Evolutionary conservation across 2,113 vertebrate genomes (phyloP).

Genomic region (Ciconia boyciana): DNA sequence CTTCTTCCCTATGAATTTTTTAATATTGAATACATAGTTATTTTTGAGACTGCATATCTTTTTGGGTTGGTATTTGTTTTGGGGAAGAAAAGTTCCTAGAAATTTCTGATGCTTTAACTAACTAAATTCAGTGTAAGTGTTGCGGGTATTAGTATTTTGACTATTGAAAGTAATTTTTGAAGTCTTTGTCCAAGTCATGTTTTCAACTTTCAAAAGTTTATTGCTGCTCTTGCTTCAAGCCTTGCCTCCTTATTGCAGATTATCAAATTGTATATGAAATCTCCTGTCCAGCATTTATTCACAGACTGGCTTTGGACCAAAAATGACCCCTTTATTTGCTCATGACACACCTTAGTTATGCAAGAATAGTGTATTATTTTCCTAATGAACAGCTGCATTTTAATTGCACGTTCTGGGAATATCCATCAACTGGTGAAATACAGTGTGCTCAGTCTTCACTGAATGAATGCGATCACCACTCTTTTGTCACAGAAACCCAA

Average conservation of each 20-base stretch:
- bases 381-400: slow-evolving; percentile 56
- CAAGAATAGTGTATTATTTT: slow-evolving; percentile 20
- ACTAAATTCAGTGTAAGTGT: background rate
- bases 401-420: slow-evolving; percentile 53
- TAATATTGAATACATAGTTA: background rate
- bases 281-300: background rate
- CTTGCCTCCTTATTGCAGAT: background rate
- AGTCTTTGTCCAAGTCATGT: background rate
- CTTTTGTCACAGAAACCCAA: background rate
- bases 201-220: background rate
- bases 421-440: slow-evolving; percentile 35
- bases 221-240: background rate
- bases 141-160: background rate
- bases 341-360: slow-evolving; percentile 3
- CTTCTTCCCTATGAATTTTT: background rate
- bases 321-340: slow-evolving; percentile 25
- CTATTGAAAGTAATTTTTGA: background rate
- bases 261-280: background rate
- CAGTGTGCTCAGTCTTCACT: background rate
- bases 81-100: background rate
- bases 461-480: background rate
- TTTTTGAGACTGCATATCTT: background rate
- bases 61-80: background rate
- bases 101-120: background rate
- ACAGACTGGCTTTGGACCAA: background rate